Percentiles rank a stretch among this genome's conserved stretches.
These are phyloP conservation scores for Isurus oxyrinchus DNA, from an alignment of 2,113 vertebrate species.

Conservation along the genomic window DNA sequence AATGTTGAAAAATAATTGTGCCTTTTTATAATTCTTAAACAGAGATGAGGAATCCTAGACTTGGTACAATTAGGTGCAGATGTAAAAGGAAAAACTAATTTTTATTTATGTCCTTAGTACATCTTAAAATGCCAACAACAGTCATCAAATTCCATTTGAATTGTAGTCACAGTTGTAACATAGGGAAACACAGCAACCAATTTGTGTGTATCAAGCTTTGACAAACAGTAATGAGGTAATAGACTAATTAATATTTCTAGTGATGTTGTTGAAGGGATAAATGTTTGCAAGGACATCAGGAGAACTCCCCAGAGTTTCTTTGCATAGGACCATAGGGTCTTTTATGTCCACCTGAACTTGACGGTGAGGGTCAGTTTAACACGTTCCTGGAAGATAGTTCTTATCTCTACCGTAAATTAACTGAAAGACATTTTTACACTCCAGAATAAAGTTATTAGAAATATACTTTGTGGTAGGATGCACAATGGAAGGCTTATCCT, in stretches of 20 bases:
- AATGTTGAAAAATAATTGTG: conserved; percentile 19
- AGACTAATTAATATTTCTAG: background rate
- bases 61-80: background rate
- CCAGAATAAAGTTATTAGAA: background rate
- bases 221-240: background rate
- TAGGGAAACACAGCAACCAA: background rate
- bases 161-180: background rate
- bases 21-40: background rate
- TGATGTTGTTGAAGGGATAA: background rate
- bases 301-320: background rate
- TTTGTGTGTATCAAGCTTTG: background rate
- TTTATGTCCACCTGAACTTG: background rate
- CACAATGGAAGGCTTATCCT: background rate
- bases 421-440: background rate
- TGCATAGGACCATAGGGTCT: background rate
- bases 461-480: background rate
- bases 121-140: background rate
- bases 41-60: background rate
- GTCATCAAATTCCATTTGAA: background rate
- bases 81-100: background rate
- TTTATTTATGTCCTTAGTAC: background rate
- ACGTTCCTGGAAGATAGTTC: background rate
- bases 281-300: background rate
- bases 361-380: background rate
- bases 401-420: background rate